Evolutionary conservation across 2,113 vertebrate genomes (phyloP), one percentile per base, ranked within the genome.

Genomic region (Neolamprologus tretocephalus): DNA sequence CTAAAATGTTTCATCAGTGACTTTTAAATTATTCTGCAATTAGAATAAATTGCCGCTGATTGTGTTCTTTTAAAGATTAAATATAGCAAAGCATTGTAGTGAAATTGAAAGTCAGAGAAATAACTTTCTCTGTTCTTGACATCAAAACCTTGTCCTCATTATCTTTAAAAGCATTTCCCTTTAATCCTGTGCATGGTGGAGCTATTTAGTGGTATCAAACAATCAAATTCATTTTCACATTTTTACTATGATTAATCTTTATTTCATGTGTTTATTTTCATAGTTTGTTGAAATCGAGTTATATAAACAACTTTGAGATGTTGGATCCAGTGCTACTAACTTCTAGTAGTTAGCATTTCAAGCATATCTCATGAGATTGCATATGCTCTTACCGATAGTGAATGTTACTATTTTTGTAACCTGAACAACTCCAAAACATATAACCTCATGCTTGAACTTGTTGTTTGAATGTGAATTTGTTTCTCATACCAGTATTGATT

Each of bases 401-500:
- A 82, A 80, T 88, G 58, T 86, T 71, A 6, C 63, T 89, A 37
- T 82, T 63, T 26, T 53, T 28, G 55, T 88, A 78, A 86, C 47
- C 14, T 6, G 19, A 87, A 81, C 58, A 49, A 51, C 35, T 17
- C 10, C 26, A 75, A 47, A 61, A 73, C 85, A 82, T 45, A 13
- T 54, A 33, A 85, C 82, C 61, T 40, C n/a, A 35, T 13, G 28
- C 81, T 17, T 66, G 6, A 89, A 88, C 82, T 26, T 86, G 87
- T 37, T 87, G 66, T 54, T 86, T 2, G 5, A 75, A 80, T 26
- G 35, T 86, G 79, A 66, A 86, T 93, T 82, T 92, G 63, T 87
- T 84, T 89, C 55, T 90, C 90, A 92, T 51, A 83, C 4, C 66
- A 8, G 31, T 89, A 93, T 93, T 89, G 91, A 93, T 91, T 91